Base-by-base conservation (phyloP, 2,888 invertebrate genomes). In the Napeogenes inachia region DNA sequence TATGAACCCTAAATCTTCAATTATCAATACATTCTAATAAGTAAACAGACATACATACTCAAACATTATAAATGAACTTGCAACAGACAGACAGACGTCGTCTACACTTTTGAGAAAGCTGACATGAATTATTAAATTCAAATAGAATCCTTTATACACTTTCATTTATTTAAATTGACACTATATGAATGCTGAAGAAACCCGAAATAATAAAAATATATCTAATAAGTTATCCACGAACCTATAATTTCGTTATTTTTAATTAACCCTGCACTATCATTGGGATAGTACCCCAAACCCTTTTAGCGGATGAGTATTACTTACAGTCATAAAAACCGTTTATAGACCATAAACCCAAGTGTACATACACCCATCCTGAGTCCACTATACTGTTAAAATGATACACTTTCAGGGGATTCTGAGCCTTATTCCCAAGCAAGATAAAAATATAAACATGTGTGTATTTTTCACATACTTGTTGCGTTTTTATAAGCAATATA, bases 401-500 rank as follows among this genome's bases (percentile, higher is more conserved):
- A 21, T 60, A 55, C 47, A 46, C 42, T 64, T 57, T 54, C 59
- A 60, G 38, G 47, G 60, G 46, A 67, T 60, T 59, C 57, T 65
- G 61, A 61, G 45, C 65, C 65, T 63, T 67, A 62, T 75, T 73
- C 76, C 71, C 75, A 76, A 47, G 45, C 33, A 13, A 13, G 54
- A 67, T 60, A 3, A 50, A 5, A 50, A 21, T 21, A 21, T 21
- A 2, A 50, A 53, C 35, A 54, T 56, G 80, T 78, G 80, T 78
- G 78, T 81, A 81, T 82, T 79, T 83, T 86, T 82, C 82, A 80
- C 80, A 83, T 88, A 89, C 88, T 89, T 89, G 89, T 90, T 89
- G 90, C 89, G 84, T 74, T 88, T 90, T 90, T 89, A 89, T 85
- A 87, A 84, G 85, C 89, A 84, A 89, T 89, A 89, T 88, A 89